Base-by-base conservation (phyloP, 2,797 vertebrate species). In the Hydrocynus forskahlii region DNA sequence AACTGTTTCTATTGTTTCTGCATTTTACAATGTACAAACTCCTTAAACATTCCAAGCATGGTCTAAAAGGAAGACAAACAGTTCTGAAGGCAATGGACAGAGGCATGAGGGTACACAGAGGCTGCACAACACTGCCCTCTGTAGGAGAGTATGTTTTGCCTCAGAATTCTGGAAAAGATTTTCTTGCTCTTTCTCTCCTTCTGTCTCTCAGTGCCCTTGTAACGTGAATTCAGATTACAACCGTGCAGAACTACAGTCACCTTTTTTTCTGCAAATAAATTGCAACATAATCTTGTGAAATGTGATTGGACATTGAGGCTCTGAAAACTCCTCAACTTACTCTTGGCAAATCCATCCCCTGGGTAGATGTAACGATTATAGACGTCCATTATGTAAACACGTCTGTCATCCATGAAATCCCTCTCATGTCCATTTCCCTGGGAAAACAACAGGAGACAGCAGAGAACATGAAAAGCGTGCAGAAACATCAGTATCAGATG, bases 311-410 rank as follows among this genome's bases (percentile, higher is more conserved):
- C 52, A 79, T n/a, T 25, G 29, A 38, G 62, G 68, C 63, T 68
- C 62, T 71, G 66, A 78, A 78, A 23, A 5, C 5, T 17, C 14
- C 16, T 35, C 25, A 59, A 95, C 97, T 96, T 87, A 99, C 97
- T 92, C 93, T 99, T 99, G 85, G 98, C 98, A 81, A 90, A 94
- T 85, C 92, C 92, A 82, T 99, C 97, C 38, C 96, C 94, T 0
- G 98, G 98, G 86, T 99, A 99, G 89, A 99, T 98, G 77, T 97
- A 93, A 76, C 96, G 95, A 82, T 99, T 99, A 87, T 98, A 99
- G 38, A 94, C 95, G 21, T 99, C 98, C 98, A 99, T 96, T 85
- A 99, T 99, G 86, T 96, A 99, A 21, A 99, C 97, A 0, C 96
- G 94, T 45, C 86, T 90, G 89, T 99, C 97, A 1, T 95, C 95